Evolutionary conservation across 2,888 invertebrate genomes (phyloP), one percentile per base, ranked within the genome.

Genomic region (Erebia ligea): DNA sequence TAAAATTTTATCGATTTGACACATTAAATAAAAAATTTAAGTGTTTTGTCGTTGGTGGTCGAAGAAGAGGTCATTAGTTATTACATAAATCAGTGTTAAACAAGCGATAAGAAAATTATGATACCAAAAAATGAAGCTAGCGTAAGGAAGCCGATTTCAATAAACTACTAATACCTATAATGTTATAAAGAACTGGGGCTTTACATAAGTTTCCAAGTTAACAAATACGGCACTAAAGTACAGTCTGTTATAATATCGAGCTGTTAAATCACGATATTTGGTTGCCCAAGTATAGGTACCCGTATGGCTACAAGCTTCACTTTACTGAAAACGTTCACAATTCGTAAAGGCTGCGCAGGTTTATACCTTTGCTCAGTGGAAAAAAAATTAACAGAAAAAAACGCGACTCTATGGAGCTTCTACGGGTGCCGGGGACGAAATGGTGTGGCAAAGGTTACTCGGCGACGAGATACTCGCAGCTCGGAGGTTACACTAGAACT

Each of bases 361-460:
- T 2, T 21, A 6, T 11, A 45, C 45, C 19, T 54, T 54, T 54
- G 54, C 54, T 17, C 5, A 17, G 52, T 9, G n/a, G 17, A 52
- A 68, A 69, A 67, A 57, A 58, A 34, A 67, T 73, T 62, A 78
- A 82, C 87, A 92, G 92, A 88, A 82, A 85, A 77, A 91, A 91
- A 77, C 88, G 94, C 34, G 90, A 91, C 74, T 86, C 90, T 0
- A 90, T 88, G 84, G 96, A 97, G 84, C 89, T 97, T 78, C 94
- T 98, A 70, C 95, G 97, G 75, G 96, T 97, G 62, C 98, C 98
- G 0, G 98, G 98, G 63, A 98, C 98, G 0, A 97, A 97, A 84
- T 98, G 98, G 98, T 98, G 98, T 88, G 98, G 98, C 34, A 96
- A 96, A 79, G 98, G 98, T 1, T 96, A 96, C 83, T 95, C 96